Conservation (phyloP, 2,797 vertebrate genomes). For the Sciaenops ocellatus region DNA sequence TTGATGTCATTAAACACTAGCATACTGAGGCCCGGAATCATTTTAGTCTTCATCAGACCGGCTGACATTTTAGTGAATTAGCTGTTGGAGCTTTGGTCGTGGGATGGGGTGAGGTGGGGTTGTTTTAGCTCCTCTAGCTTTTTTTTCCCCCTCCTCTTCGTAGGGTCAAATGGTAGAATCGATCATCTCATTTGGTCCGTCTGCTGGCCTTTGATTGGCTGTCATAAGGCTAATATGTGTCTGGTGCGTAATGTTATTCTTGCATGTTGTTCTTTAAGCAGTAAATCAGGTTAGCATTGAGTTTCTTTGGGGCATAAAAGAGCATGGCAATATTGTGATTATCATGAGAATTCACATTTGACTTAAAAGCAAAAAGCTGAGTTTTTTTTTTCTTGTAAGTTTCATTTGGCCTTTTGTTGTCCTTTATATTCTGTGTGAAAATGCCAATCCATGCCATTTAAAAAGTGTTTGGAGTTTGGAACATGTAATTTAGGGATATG, state of each 20-base stretch:
- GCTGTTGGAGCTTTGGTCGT: conserved; percentile 71
- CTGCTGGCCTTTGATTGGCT: conserved; percentile 81
- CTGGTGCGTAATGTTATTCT: conserved; percentile 68
- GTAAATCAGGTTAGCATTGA: conserved; percentile 77
- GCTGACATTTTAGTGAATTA: conserved; percentile 91
- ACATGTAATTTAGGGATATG: conserved; percentile 35
- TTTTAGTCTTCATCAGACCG: conserved; percentile 88
- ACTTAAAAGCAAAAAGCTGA: conserved; percentile 19
- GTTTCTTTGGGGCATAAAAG: conserved; percentile 64
- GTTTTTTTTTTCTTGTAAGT: conserved; percentile 22
- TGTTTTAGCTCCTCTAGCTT: conserved; percentile 75
- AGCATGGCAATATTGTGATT: conserved; percentile 55
- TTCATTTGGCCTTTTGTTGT: conserved; percentile 42
- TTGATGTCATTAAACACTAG: conserved; percentile 91
- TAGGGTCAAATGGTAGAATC: conserved; percentile 84
- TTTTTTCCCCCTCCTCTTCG: conserved; percentile 55
- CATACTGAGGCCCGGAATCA: conserved; percentile 87
- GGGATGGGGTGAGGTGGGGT: conserved; percentile 22
- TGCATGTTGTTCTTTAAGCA: conserved; percentile 58
- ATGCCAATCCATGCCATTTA: conserved; percentile 34
- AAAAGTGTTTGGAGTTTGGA: conserved; percentile 16
- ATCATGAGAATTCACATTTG: conserved; percentile 58
- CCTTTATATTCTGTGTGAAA: conserved; percentile 22
- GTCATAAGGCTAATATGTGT: conserved; percentile 64
- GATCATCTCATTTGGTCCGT: conserved; percentile 85